Conservation (phyloP, 2,113 vertebrate species). For the Oenanthe oenanthe region DNA sequence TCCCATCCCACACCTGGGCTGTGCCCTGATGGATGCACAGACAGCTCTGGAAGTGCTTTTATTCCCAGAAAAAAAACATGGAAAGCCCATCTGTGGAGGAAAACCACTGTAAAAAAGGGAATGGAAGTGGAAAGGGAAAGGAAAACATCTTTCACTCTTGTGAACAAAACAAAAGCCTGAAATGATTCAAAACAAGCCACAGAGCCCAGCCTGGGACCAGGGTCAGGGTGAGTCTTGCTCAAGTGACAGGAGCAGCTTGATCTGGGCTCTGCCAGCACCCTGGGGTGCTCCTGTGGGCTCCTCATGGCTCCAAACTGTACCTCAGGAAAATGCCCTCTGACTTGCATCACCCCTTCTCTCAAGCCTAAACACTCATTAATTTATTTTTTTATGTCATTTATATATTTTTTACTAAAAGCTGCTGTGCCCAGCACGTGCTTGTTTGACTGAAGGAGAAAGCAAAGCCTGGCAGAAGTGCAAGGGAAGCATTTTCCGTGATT, state of each 20-base stretch:
- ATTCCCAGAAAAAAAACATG: neutral
- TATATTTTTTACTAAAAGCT: neutral
- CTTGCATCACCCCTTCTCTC: neutral
- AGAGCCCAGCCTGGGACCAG: neutral
- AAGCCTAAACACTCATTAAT: neutral
- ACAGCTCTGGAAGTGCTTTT: neutral
- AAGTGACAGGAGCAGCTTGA: neutral
- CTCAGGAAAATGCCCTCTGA: neutral
- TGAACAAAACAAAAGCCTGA: neutral
- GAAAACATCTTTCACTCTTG: neutral
- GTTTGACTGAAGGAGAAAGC: neutral
- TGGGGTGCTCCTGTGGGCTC: rapidly evolving
- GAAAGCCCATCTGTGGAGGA: neutral
- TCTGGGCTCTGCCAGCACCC: neutral
- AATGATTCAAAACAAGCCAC: neutral
- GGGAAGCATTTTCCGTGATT: neutral
- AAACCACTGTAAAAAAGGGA: neutral
- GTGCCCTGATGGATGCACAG: rapidly evolving
- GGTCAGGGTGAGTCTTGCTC: rapidly evolving
- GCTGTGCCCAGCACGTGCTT: neutral
- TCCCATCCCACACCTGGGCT: rapidly evolving
- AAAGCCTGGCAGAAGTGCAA: neutral
- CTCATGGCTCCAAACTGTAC: neutral
- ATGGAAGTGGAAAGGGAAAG: neutral
- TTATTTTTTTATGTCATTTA: neutral